A percentile compares a stretch with the other conserved stretches of the same genome.
Evolutionary conservation across 2,888 invertebrate genomes (phyloP).

Genomic region (Epiblema foenella): DNA sequence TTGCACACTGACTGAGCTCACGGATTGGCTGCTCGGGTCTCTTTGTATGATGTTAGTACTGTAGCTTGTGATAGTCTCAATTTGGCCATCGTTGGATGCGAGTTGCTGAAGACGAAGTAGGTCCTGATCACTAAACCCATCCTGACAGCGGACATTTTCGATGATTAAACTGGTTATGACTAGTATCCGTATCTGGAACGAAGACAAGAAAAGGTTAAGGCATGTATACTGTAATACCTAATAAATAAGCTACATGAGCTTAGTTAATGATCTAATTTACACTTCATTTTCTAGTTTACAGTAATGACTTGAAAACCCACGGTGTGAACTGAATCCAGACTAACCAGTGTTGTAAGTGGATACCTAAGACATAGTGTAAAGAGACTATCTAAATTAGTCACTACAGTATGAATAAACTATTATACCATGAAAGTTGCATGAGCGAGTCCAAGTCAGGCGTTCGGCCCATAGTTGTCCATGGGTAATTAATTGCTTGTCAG

Average conservation of each 20-base stretch:
- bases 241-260: not conserved
- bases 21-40: constrained; percentile 67
- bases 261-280: not conserved
- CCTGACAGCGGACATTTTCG: constrained; percentile 68
- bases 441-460: constrained; percentile 8
- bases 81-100: constrained; percentile 65
- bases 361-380: constrained; percentile 4
- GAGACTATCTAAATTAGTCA: constrained; percentile 24
- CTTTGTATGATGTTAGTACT: constrained; percentile 67
- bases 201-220: constrained; percentile 48
- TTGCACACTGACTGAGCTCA: constrained; percentile 67
- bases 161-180: constrained; percentile 66
- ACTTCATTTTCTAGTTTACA: not conserved
- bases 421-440: constrained; percentile 11
- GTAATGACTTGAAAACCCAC: constrained; percentile 25
- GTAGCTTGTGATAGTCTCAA: constrained; percentile 67
- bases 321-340: not conserved
- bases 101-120: constrained; percentile 70
- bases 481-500: constrained; percentile 49
- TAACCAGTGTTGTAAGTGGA: constrained; percentile 33
- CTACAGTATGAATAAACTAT: constrained; percentile 30
- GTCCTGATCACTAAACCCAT: constrained; percentile 73
- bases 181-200: constrained; percentile 81
- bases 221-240: not conserved
- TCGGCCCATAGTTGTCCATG: constrained; percentile 16